phyloP scores from a whole-genome alignment of 2,888 invertebrate species.

The Yponomeuta malinellus region DNA sequence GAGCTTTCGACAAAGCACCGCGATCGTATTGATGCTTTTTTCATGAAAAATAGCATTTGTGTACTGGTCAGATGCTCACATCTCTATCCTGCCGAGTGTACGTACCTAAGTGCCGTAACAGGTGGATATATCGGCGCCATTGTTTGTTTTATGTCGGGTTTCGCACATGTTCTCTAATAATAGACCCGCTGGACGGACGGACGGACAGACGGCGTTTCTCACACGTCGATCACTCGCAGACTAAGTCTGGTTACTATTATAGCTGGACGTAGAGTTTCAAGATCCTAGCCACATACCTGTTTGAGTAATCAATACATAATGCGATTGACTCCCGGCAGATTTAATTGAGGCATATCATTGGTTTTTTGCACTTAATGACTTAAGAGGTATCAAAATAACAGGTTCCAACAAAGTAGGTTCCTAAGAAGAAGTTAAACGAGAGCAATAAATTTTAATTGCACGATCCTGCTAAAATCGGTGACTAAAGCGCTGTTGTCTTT shows the following conservation, averaged over 20 bases:
- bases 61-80: background rate
- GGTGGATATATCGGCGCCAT: slow-evolving; percentile 48
- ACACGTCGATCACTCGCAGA: slow-evolving; percentile 63
- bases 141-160: slow-evolving; percentile 70
- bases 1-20: no score
- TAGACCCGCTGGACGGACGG: slow-evolving; percentile 36
- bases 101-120: slow-evolving; percentile 25
- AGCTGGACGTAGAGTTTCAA: slow-evolving; percentile 31
- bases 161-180: slow-evolving; percentile 64
- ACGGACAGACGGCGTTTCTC: slow-evolving; percentile 36
- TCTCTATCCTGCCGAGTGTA: background rate
- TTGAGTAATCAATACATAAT: background rate
- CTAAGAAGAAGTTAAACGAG: background rate
- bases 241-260: slow-evolving; percentile 54
- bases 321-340: background rate
- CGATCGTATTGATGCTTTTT: no score
- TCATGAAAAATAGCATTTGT: background rate
- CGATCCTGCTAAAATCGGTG: background rate
- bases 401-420: background rate
- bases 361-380: background rate
- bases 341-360: background rate
- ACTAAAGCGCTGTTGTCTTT: slow-evolving; percentile 4
- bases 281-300: background rate
- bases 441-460: slow-evolving; percentile 5
- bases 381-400: background rate